A percentile compares a stretch with the other conserved stretches of the same genome.
Conservation (phyloP, 2,888 invertebrate species). For the Philopedon plagiatum region DNA sequence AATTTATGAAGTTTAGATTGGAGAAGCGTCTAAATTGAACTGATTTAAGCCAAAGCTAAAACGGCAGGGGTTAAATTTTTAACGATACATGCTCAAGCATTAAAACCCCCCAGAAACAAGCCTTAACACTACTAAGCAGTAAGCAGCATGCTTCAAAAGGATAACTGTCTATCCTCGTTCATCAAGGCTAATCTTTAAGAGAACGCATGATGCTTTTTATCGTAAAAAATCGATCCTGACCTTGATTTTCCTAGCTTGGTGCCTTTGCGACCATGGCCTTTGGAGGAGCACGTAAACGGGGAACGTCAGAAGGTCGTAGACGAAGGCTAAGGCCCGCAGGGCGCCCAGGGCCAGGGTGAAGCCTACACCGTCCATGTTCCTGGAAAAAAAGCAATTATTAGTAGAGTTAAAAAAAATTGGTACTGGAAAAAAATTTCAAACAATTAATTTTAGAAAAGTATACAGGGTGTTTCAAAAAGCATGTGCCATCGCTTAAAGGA, state of each 20-base stretch:
- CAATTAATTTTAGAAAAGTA: no score
- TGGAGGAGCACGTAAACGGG: constrained; percentile 91
- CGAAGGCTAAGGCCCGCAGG: constrained; percentile 84
- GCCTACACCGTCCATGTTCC: constrained; percentile 75
- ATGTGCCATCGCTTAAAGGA: no score
- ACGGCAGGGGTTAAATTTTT: no score
- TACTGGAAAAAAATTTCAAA: no score
- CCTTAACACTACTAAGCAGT: neutral
- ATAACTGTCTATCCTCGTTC: neutral
- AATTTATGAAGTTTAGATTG: no score
- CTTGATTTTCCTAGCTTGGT: constrained; percentile 83
- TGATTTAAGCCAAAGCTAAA: no score
- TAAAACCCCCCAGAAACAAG: neutral
- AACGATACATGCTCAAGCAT: no score
- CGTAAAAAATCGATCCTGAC: constrained; percentile 67
- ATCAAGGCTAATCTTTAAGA: neutral
- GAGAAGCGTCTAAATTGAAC: no score
- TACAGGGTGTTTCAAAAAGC: no score
- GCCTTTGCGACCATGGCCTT: constrained; percentile 88
- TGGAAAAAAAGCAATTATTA: constrained; percentile 61
- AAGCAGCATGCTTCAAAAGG: constrained; percentile 9
- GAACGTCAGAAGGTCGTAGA: constrained; percentile 92
- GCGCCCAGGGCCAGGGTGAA: constrained; percentile 80
- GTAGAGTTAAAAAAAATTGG: neutral
- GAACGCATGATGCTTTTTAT: neutral